Evolutionary conservation across 1,140 invertebrate species (phyloP).

Genomic region (Portunus trituberculatus): DNA sequence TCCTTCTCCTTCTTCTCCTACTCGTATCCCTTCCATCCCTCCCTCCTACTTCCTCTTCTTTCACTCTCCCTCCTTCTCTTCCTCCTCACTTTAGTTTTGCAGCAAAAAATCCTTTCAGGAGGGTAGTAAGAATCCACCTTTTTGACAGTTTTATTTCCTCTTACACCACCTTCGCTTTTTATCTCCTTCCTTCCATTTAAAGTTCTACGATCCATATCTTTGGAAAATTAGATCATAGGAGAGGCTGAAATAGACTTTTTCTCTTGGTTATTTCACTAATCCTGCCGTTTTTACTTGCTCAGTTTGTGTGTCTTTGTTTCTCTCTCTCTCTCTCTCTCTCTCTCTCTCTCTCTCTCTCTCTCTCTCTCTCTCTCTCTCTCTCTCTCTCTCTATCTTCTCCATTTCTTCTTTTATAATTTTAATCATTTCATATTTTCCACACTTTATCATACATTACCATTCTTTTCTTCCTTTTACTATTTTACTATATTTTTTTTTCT

Average conservation of each 20-base stretch:
- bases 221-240: conserved; percentile 12
- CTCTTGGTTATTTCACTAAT: background rate
- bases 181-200: conserved; percentile 3
- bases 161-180: background rate
- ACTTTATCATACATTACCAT: background rate
- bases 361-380: conserved; percentile 34
- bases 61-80: background rate
- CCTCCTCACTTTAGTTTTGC: background rate
- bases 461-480: background rate
- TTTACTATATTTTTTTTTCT: background rate
- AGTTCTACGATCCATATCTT: conserved; percentile 14
- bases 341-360: conserved; percentile 20
- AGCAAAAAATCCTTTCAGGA: background rate
- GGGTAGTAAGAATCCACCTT: background rate
- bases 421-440: background rate
- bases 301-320: background rate
- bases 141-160: conserved; percentile 3
- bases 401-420: background rate
- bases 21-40: background rate
- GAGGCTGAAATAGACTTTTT: conserved; percentile 10
- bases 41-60: background rate
- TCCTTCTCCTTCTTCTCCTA: background rate
- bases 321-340: conserved; percentile 20
- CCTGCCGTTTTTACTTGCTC: background rate
- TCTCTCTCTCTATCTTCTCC: conserved; percentile 7